These are phyloP conservation scores for Echinometra lucunter DNA, from an alignment of 53 echinoderm and acorn worm species.

Conservation along the genomic window DNA sequence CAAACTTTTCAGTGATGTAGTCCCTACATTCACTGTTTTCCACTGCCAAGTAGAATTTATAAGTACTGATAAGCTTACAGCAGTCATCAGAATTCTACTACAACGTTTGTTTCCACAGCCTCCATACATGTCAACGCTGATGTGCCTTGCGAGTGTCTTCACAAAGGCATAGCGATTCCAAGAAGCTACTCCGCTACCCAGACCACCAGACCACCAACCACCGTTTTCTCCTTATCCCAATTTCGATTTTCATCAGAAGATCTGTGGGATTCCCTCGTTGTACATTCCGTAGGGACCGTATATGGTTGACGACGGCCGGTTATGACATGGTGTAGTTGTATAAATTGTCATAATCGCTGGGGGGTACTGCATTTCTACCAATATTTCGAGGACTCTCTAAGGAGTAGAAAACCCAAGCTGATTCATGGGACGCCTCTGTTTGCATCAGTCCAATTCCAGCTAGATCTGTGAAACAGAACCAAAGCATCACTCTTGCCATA, in stretches of 20 bases:
- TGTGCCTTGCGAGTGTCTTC: neutral
- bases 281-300: neutral
- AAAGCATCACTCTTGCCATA: neutral
- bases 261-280: neutral
- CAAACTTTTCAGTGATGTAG: conserved; percentile 46
- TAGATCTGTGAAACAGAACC: conserved; percentile 3
- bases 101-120: neutral
- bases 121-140: conserved; percentile 29
- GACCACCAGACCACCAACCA: neutral
- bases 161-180: neutral
- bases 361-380: neutral
- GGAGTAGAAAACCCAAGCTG: conserved; percentile 21
- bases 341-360: neutral
- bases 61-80: neutral
- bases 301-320: neutral
- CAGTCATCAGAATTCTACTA: neutral
- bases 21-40: conserved; percentile 42
- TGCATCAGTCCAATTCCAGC: conserved; percentile 39
- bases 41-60: conserved; percentile 26
- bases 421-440: neutral
- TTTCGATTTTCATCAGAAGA: neutral
- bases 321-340: conserved; percentile 35
- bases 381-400: conserved; percentile 25
- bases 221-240: conserved; percentile 17
- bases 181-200: neutral